Base-by-base conservation (phyloP, 2,797 vertebrate genomes). In the Carduelis carduelis region DNA sequence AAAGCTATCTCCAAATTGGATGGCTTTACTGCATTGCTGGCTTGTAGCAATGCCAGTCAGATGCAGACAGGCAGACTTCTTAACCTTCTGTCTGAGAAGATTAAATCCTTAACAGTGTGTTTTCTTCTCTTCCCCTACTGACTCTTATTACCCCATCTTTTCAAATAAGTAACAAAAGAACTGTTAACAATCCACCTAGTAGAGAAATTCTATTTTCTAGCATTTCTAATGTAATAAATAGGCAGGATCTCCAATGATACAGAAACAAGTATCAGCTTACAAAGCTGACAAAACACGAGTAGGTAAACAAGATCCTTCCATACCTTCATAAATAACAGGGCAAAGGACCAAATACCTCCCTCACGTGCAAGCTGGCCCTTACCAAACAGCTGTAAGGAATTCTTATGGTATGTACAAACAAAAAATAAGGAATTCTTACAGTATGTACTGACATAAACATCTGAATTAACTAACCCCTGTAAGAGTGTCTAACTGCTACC, bases 31-130 rank as follows among this genome's bases (percentile, higher is more conserved):
- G 82, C 95, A 95, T 80, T 13, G 3, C 83, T 53, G 47, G 63
- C 90, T 86, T 65, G 91, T 57, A 65, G 89, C 6, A 5, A 52
- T 41, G 93, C 90, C 93, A 92, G 91, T 57, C 81, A 69, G 81
- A 94, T 28, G 61, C 84, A 96, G 92, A 92, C 76, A 47, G 52
- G 86, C 92, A 95, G 93, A 80, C 93, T 92, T 94, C 93, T 96
- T 95, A 95, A 87, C 87, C 92, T 93, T 47, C 92, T 75, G 75
- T 64, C 90, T 95, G 95, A 95, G 95, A 94, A 92, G 93, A 96
- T 95, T 95, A 96, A 93, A 91, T 91, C 92, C 93, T 96, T 95
- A 96, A 71, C 43, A 55, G n/a, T 47, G 68, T 0, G 4, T 69
- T 57, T 69, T 92, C 59, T 75, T 77, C 61, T 90, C 60, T 85